These are phyloP conservation scores for Stegophylla sp. DNA, from an alignment of 2,888 invertebrate genomes.

Conservation along the genomic window DNA sequence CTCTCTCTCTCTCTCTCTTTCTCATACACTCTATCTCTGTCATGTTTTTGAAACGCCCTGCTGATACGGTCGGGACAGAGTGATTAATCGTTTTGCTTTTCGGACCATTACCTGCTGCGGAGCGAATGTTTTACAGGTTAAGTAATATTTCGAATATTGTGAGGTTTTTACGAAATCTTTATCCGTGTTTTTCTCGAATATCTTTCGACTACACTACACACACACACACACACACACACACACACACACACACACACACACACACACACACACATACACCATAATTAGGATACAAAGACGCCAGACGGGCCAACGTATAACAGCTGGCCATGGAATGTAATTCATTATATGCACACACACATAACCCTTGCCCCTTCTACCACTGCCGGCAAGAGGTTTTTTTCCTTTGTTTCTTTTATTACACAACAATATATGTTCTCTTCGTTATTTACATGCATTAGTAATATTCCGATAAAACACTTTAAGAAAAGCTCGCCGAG, in stretches of 20 bases:
- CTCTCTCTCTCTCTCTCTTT: neutral
- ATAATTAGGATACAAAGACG: constrained; percentile 39
- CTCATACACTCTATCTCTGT: neutral
- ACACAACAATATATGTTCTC: neutral
- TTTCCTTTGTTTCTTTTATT: constrained; percentile 4
- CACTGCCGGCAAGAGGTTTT: neutral
- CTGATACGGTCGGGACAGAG: neutral
- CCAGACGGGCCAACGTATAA: constrained; percentile 7
- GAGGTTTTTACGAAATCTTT: constrained; percentile 22
- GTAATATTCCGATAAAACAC: constrained; percentile 35
- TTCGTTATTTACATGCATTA: constrained; percentile 14
- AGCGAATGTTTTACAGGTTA: constrained; percentile 38
- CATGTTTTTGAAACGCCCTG: constrained; percentile 36
- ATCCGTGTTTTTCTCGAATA: constrained; percentile 20
- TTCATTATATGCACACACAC: constrained; percentile 9
- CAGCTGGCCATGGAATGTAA: constrained; percentile 41
- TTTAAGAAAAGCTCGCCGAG: constrained; percentile 10
- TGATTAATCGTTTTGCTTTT: constrained; percentile 40
- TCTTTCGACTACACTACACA: constrained; percentile 5
- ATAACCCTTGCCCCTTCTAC: neutral
- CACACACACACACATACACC: too few species aligned
- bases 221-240: too few species aligned
- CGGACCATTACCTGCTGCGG: constrained; percentile 12
- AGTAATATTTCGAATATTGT: constrained; percentile 25
- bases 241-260: too few species aligned